These are phyloP conservation scores for Limosa lapponica DNA, from an alignment of 2,797 vertebrate genomes.

Conservation along the genomic window DNA sequence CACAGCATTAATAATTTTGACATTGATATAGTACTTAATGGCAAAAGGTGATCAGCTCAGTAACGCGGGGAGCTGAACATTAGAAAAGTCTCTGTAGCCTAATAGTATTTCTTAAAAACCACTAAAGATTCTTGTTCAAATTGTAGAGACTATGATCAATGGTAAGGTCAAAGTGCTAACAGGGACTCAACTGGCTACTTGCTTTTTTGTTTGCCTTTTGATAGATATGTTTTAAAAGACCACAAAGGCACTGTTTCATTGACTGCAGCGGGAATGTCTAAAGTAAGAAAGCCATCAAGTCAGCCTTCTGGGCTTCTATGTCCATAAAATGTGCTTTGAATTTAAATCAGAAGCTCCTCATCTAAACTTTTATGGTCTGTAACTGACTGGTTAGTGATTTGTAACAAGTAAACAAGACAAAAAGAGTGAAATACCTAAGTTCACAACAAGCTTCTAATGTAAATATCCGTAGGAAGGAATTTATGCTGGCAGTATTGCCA, in stretches of 20 bases:
- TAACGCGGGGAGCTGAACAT: conserved; percentile 57
- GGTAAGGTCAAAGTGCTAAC: conserved; percentile 62
- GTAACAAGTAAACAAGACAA: conserved; percentile 58
- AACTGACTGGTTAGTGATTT: conserved; percentile 68
- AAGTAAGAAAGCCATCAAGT: conserved; percentile 64
- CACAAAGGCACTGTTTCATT: conserved; percentile 66
- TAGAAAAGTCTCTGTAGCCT: conserved; percentile 53
- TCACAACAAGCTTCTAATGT: conserved; percentile 17
- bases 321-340: conserved; percentile 71
- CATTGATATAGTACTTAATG: conserved; percentile 55
- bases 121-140: conserved; percentile 56
- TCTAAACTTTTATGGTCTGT: conserved; percentile 64
- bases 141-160: conserved; percentile 71
- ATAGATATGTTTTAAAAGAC: conserved; percentile 73
- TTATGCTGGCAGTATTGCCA: conserved; percentile 21
- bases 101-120: conserved; percentile 55
- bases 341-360: conserved; percentile 66
- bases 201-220: conserved; percentile 71
- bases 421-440: conserved; percentile 13
- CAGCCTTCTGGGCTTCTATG: conserved; percentile 41
- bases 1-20: conserved; percentile 65
- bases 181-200: conserved; percentile 57
- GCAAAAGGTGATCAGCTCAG: conserved; percentile 60
- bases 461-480: conserved; percentile 51
- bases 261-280: conserved; percentile 58